Percentiles rank a stretch among this genome's conserved stretches.
phyloP scores from a whole-genome alignment of 2,888 invertebrate genomes.

The Pyrgus malvae region DNA sequence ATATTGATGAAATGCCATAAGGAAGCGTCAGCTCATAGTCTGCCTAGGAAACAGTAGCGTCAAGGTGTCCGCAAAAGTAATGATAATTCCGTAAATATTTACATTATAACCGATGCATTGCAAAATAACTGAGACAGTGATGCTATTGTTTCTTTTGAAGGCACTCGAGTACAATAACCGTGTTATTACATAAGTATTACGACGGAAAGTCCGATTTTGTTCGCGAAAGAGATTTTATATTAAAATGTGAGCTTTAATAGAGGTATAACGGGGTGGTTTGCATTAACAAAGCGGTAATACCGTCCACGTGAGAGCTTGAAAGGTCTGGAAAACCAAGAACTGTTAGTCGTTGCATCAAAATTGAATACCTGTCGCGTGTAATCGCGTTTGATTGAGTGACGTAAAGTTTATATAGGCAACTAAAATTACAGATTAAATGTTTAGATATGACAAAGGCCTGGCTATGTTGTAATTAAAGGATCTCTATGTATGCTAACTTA shows the following conservation, averaged over 20 bases:
- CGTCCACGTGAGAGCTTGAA: neutral
- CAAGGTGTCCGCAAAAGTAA: slow-evolving; percentile 46
- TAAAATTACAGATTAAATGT: too few species aligned
- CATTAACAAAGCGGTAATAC: neutral
- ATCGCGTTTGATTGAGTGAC: neutral
- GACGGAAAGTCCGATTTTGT: neutral
- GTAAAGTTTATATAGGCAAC: neutral
- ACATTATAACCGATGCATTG: slow-evolving; percentile 45
- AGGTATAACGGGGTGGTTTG: neutral
- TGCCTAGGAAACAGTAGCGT: neutral
- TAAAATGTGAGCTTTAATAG: slow-evolving; percentile 44
- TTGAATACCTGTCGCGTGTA: neutral
- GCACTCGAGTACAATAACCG: slow-evolving; percentile 9
- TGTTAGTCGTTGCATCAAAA: slow-evolving; percentile 3
- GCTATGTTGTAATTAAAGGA: too few species aligned
- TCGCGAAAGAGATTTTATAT: neutral
- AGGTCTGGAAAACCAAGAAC: neutral
- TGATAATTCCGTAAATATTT: slow-evolving; percentile 34
- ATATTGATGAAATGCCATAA: too few species aligned
- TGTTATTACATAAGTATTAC: slow-evolving; percentile 1
- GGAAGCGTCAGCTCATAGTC: neutral
- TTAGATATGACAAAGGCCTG: too few species aligned
- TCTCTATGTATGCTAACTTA: too few species aligned
- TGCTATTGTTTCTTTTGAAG: slow-evolving; percentile 53
- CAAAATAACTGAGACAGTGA: slow-evolving; percentile 49